phyloP scores from a whole-genome alignment of 2,888 invertebrate genomes.

The Tiliacea aurago region DNA sequence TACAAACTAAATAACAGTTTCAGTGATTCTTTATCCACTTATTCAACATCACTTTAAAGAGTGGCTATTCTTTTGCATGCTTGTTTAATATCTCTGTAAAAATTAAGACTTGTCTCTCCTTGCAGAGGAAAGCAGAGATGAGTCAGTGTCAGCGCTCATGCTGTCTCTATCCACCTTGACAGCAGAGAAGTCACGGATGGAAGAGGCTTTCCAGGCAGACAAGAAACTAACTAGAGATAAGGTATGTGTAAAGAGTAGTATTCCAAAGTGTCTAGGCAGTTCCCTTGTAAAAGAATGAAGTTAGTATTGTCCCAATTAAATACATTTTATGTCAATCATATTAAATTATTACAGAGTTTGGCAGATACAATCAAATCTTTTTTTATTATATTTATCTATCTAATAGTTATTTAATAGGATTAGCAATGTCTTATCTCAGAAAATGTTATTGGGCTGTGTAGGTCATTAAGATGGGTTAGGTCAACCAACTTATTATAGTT shows the following conservation, averaged over 20 bases:
- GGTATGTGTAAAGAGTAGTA: constrained; percentile 75
- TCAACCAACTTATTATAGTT: too few species aligned
- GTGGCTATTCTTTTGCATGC: too few species aligned
- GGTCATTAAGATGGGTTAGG: not conserved
- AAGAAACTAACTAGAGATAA: constrained; percentile 91
- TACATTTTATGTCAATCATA: not conserved
- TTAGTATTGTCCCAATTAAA: not conserved
- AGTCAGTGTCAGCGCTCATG: constrained; percentile 91
- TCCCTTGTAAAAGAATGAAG: not conserved
- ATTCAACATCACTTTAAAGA: not conserved
- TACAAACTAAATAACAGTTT: not conserved
- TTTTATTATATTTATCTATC: too few species aligned
- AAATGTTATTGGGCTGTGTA: not conserved
- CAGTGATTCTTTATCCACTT: too few species aligned
- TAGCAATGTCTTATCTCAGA: not conserved
- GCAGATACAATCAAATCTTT: too few species aligned
- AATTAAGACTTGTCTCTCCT: constrained; percentile 11
- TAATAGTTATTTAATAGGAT: too few species aligned
- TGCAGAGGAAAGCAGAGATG: constrained; percentile 74
- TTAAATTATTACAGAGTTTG: not conserved
- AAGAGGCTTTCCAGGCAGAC: constrained; percentile 95
- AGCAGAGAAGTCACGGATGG: constrained; percentile 96
- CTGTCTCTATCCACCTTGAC: constrained; percentile 94
- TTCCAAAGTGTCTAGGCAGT: not conserved
- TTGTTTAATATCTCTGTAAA: not conserved